Evolutionary conservation across 92 coral and sea anemone species (phyloP).

Genomic region (Porites cylindrica): DNA sequence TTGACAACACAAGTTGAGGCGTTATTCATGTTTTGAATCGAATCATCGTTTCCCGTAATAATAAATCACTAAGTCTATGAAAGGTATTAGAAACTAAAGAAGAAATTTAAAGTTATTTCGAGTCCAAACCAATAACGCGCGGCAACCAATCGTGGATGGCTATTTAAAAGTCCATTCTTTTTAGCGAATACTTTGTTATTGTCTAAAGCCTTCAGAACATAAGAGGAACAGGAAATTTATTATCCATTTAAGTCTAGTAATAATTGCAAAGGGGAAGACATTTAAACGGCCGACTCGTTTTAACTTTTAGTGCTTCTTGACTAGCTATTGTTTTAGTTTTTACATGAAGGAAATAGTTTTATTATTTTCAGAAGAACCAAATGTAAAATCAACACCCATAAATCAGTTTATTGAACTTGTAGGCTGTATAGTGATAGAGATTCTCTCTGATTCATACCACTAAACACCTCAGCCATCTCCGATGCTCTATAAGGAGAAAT

Average conservation of each 20-base stretch:
- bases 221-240: conserved; percentile 26
- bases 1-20: neutral
- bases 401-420: neutral
- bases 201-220: neutral
- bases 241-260: neutral
- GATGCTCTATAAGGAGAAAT: conserved; percentile 16
- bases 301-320: neutral
- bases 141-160: neutral
- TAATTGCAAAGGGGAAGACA: neutral
- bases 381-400: conserved; percentile 6
- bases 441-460: neutral
- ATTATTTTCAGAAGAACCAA: neutral
- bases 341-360: neutral
- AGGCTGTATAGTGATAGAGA: neutral
- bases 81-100: neutral
- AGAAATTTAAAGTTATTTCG: neutral
- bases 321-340: neutral
- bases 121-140: neutral
- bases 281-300: conserved; percentile 27
- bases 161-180: neutral
- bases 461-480: neutral
- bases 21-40: neutral
- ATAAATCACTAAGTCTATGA: neutral
- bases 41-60: conserved; percentile 10
- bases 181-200: conserved; percentile 2